Conservation (phyloP, 2,113 vertebrate genomes). For the Spheniscus mendiculus region DNA sequence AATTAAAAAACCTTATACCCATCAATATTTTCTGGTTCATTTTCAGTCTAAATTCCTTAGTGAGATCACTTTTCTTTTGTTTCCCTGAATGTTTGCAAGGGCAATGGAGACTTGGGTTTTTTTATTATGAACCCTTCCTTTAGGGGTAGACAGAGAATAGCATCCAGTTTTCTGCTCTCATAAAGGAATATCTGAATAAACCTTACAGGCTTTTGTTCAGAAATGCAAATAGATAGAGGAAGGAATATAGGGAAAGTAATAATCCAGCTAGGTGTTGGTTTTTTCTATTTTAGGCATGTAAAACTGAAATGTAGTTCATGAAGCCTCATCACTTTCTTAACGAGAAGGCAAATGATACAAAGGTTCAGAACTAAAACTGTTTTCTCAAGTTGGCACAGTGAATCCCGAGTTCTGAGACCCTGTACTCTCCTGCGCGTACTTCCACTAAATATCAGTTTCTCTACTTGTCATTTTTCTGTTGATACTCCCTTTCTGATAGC, state of each 20-base stretch:
- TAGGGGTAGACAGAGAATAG: neutral
- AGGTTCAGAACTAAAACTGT: neutral
- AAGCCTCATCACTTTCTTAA: neutral
- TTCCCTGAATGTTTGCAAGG: neutral
- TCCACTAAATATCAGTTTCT: neutral
- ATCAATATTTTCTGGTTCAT: neutral
- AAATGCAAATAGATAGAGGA: neutral
- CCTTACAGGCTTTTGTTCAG: neutral
- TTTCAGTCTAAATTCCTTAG: neutral
- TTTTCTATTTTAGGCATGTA: neutral
- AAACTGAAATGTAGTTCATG: neutral
- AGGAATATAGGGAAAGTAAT: neutral
- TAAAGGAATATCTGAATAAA: neutral
- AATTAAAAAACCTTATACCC: neutral
- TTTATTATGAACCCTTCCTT: neutral
- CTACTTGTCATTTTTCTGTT: neutral
- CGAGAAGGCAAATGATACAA: neutral
- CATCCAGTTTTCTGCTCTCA: neutral
- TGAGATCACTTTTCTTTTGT: neutral
- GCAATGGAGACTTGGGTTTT: neutral
- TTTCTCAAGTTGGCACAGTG: neutral
- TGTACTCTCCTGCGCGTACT: neutral
- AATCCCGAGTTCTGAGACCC: neutral
- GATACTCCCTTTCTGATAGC: neutral
- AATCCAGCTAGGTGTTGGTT: neutral